Base-by-base conservation (phyloP, 1,140 invertebrate species). In the Meteorus sp. region DNA sequence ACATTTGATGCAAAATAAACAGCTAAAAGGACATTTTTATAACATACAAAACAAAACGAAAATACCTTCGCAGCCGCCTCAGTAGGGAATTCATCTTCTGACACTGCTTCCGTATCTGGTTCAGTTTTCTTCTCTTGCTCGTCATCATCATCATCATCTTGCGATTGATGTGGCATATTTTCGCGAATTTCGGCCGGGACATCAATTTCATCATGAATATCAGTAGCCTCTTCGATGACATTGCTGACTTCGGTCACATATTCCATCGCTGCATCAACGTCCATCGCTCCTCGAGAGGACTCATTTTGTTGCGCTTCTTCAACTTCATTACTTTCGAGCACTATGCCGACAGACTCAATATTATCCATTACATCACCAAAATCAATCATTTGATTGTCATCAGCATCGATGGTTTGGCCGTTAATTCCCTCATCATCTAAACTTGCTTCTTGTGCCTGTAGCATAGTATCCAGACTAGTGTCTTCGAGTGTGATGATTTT, bases 91-190 rank as follows among this genome's bases (percentile, higher is more conserved):
- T 88, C 86, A 67, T 88, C 86, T 72, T 88, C 87, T 8, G 86
- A 85, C 45, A 89, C 85, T 63, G 85, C 85, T 77, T 88, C 86
- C 3, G 86, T 86, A 71, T 88, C 86, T 13, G 85, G 83, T 63
- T 87, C 83, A 4, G 77, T 78, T 45, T 81, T 56, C 2, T 66
- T 62, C 17, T 56, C 31, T 19, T 31, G 52, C 50, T 65, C 64
- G 5, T 25, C 22, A 2, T 60, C 54, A 13, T 22, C 33, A 20
- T 51, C 47, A 45, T 44, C 29, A 2, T 13, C 41, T 23, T 63
- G 60, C 33, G 27, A 2, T 19, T 50, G 27, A 9, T 60, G 41
- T 44, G 48, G 7, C 37, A 22, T 17, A 50, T 31, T 7, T 9
- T 53, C n/a, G 8, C 33, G 11, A 23, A 17, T 20, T 6, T 61